These are phyloP conservation scores for Arenaria interpres DNA, from an alignment of 2,113 vertebrate genomes.

Conservation along the genomic window DNA sequence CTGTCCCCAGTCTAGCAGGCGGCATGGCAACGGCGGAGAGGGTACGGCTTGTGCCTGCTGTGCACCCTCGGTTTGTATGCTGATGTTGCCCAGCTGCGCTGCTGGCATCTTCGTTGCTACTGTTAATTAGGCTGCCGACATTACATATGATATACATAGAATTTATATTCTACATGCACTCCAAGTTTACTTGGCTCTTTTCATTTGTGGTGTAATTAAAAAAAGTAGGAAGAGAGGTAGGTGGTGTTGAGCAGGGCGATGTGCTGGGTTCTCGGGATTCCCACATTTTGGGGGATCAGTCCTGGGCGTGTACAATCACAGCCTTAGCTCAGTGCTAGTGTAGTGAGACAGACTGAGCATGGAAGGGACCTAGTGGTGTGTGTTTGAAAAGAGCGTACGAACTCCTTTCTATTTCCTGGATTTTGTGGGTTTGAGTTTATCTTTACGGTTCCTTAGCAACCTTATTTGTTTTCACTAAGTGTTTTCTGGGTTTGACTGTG, in stretches of 20 bases:
- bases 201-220: not conserved
- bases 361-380: not conserved
- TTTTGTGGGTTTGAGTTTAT: conserved; percentile 28
- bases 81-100: not conserved
- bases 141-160: rapidly evolving
- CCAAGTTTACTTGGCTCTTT: not conserved
- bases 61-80: rapidly evolving
- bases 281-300: not conserved
- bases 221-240: not conserved
- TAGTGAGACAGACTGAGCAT: not conserved
- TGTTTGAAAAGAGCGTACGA: not conserved
- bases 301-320: not conserved
- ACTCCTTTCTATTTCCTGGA: not conserved
- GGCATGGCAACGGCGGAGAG: not conserved
- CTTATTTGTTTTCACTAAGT: conserved; percentile 1
- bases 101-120: not conserved
- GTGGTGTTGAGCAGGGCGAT: rapidly evolving
- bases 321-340: not conserved
- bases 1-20: not conserved
- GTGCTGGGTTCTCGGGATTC: not conserved
- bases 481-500: conserved; percentile 1
- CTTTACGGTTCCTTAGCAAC: conserved; percentile 38
- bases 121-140: not conserved
- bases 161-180: not conserved
- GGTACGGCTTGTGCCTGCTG: not conserved